Evolutionary conservation across 2,113 vertebrate species (phyloP), one percentile per base, ranked within the genome.

Genomic region (Malurus cyaneus): DNA sequence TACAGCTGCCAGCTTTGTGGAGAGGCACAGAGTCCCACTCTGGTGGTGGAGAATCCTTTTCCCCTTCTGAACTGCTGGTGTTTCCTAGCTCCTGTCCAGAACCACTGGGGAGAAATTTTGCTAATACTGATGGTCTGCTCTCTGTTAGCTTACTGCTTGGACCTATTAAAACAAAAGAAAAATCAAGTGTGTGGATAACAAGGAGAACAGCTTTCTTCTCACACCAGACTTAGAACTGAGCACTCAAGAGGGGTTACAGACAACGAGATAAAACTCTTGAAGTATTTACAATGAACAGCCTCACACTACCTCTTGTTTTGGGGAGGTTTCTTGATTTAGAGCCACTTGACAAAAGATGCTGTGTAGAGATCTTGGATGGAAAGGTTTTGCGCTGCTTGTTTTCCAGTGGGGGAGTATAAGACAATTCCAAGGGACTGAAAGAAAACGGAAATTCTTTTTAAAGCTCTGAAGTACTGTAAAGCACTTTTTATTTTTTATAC

Each of bases 11-110:
- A 71, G 98, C 96, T 97, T 98, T 98, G 95, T 98, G 97, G 74
- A 99, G 92, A 25, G 99, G 99, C 62, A 99, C 96, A 0, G 97
- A 98, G 34, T 99, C 99, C 99, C 99, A 99, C 96, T 99, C 99
- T 2, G 99, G 99, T 8, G 98, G 97, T 7, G 99, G 98, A 50
- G 98, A 99, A 71, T 99, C 99, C 94, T 99, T 99, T 96, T 99
- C 99, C 28, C 99, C 99, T 92, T 99, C 99, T 39, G 99, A 99
- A 96, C 99, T 99, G 97, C 99, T 99, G 97, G 99, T 99, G 95
- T 98, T 99, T 80, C 99, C 98, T 29, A 98, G 97, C 92, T 99
- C 99, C 41, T 98, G 98, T 47, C 97, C 97, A 24, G 98, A 98
- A 94, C 98, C 91, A 86, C 96, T 96, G 52, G 98, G 98, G 64